A percentile compares a stretch with the other conserved stretches of the same genome.
Evolutionary conservation across 2,797 vertebrate genomes (phyloP).

Genomic region (Protosalanx chinensis): DNA sequence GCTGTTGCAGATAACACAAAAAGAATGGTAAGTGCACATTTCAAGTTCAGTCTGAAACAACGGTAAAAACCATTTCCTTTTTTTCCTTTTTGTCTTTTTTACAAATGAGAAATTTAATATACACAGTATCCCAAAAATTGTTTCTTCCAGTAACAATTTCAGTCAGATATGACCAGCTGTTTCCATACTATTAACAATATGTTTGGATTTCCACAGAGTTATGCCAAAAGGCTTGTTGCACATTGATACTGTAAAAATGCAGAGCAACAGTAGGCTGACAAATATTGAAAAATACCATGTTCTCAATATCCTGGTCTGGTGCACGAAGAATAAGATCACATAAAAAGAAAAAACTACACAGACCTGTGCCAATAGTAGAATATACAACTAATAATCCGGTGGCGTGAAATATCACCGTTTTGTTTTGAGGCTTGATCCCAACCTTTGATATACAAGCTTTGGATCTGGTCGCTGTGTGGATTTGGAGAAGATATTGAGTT

Average conservation of each 20-base stretch:
- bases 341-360: conserved; percentile 3
- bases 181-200: conserved; percentile 44
- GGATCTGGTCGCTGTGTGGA: too few relatives aligned
- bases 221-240: not conserved
- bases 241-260: conserved; percentile 18
- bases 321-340: not conserved
- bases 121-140: conserved; percentile 63
- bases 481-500: conserved; percentile 9
- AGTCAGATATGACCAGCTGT: conserved; percentile 49
- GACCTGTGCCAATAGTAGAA: not conserved
- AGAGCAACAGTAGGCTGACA: conserved; percentile 28
- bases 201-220: conserved; percentile 7
- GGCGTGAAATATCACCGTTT: not conserved
- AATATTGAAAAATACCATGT: conserved; percentile 21
- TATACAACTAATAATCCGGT: not conserved
- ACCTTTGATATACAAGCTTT: not conserved
- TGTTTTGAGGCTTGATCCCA: not conserved
- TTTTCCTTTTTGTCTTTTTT: conserved; percentile 41
- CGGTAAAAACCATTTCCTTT: conserved; percentile 43
- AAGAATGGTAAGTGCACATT: conserved; percentile 64
- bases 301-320: conserved; percentile 9
- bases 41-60: conserved; percentile 66
- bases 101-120: conserved; percentile 71
- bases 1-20: conserved; percentile 62
- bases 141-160: conserved; percentile 30